Base-by-base conservation (phyloP, 30 jellyfish, hydroid and myxozoan species). In the Chrysaora quinquecirrha region DNA sequence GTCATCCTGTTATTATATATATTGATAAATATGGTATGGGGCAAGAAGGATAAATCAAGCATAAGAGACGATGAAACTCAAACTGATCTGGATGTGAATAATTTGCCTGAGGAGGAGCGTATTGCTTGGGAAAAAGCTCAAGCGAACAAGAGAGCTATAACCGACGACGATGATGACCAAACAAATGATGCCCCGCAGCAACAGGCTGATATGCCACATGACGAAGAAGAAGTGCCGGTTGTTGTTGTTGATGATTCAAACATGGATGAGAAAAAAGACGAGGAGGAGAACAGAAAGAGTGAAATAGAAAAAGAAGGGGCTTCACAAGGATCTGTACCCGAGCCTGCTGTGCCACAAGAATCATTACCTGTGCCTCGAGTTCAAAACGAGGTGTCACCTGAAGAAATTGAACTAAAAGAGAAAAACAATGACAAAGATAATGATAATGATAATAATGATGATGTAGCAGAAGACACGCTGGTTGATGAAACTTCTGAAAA, bases 31-130 rank as follows among this genome's bases (percentile, higher is more conserved):
- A 87, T 87, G 97, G 82, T 93, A 16, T 93, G 98, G 98, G 97
- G 96, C 23, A 82, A 87, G 81, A 87, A 87, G 67, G 98, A 93
- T 33, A 76, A 77, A 27, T 73, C 89, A 19, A 70, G 50, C n/a
- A 92, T 93, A 21, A 84, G 85, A 81, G 98, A 92, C 82, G 98
- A 92, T 63, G 98, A 92, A 58, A 92, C 98, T 21, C 98, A 92
- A 73, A 92, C 98, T 18, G 98, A 92, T 50, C 58, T 84, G 25
- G 95, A 84, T 68, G 73, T 80, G 24, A 80, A 80, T 66, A 80
- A 80, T 29, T 34, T 80, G 78, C 90, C 90, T 1, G 90, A 80
- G 30, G 90, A 80, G 48, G 90, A 80, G 50, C 90, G 90, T 30
- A 70, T 80, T 22, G 77, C 77, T 0, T 80, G 90, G 90, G 90